Conservation (phyloP, 2,888 invertebrate species). For the Drosophila mimica region DNA sequence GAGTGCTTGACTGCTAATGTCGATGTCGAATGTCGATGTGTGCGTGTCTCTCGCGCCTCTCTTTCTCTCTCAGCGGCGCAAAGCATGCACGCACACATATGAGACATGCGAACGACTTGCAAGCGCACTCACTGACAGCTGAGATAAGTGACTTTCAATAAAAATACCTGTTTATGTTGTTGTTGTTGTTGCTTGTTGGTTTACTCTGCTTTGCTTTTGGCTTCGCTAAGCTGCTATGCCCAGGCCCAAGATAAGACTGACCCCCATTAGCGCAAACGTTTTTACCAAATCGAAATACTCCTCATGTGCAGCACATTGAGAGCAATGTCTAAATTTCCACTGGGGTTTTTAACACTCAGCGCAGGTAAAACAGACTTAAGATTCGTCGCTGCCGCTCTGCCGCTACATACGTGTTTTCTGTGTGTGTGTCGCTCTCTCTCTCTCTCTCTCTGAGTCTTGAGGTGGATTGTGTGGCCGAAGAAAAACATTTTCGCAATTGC, state of each 20-base stretch:
- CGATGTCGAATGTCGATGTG: slow-evolving; percentile 15
- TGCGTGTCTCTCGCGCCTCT: slow-evolving; percentile 23
- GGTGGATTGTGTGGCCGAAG: slow-evolving; percentile 49
- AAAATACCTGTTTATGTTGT: slow-evolving; percentile 69
- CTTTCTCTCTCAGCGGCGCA: slow-evolving; percentile 40
- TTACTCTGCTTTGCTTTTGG: slow-evolving; percentile 43
- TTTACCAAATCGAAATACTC: slow-evolving; percentile 48
- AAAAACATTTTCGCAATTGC: slow-evolving; percentile 58
- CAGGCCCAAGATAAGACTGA: slow-evolving; percentile 62
- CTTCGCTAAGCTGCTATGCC: slow-evolving; percentile 6
- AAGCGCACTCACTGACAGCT: slow-evolving; percentile 60
- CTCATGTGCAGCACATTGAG: slow-evolving; percentile 46
- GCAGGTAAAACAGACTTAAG: slow-evolving; percentile 64
- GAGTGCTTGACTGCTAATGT: slow-evolving; percentile 17
- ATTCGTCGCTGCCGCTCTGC: slow-evolving; percentile 33
- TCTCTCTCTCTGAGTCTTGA: slow-evolving; percentile 10
- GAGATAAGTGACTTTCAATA: slow-evolving; percentile 73
- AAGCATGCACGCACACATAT: slow-evolving; percentile 20
- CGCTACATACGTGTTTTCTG: slow-evolving; percentile 6
- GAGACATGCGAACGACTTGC: slow-evolving; percentile 31
- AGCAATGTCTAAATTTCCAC: slow-evolving; percentile 57
- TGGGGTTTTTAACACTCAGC: slow-evolving; percentile 53
- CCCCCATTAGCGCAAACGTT: slow-evolving; percentile 69
- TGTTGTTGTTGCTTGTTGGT: slow-evolving; percentile 44
- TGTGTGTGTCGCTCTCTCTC: slow-evolving; percentile 26